Base-by-base conservation (phyloP, 1,140 invertebrate species). In the Hylaeus anthracinus region DNA sequence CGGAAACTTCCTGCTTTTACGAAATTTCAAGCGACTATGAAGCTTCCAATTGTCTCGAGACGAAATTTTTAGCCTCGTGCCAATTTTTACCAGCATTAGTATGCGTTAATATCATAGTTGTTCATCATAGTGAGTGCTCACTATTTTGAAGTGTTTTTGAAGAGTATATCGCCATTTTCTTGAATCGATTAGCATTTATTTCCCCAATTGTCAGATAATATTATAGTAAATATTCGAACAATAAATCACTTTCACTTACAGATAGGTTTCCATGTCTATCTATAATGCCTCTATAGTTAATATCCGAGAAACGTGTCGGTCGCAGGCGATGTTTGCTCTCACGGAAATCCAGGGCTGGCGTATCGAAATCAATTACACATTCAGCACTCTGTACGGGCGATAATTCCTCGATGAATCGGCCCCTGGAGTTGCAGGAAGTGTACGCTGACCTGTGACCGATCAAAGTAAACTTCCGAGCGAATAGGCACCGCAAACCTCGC, bases 321-420 rank as follows among this genome's bases (percentile, higher is more conserved):
- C 14, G 14, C 58, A 39, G 8, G 4, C 4, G 37, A 48, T 74
- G 43, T 74, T 74, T 74, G 72, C 45, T 53, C 14, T 43, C 15
- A 43, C 45, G 72, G 45, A 51, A 53, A 63, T 63, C 60, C 60
- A 43, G 15, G 37, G 37, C 39, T 14, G 14, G 45, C n/a, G 45
- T 74, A 74, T 74, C 37, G 72, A 65, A 74, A 60, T 37, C 60
- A 74, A 65, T 74, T 64, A 53, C 72, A 64, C 60, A 9, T 60
- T 45, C 37, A 64, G 72, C 45, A 64, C 64, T 74, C 37, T n/a
- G 56, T 53, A 74, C 72, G 45, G 10, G 39, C 37, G 72, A 74
- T 74, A 74, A 74, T 74, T 74, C 65, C 65, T 51, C 65, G 45
- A 10, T 37, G 45, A 51, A 51, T 51, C 65, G 45, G 8, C 9